A percentile compares a stretch with the other conserved stretches of the same genome.
Evolutionary conservation across 2,888 invertebrate species (phyloP).

Genomic region (Subacronicta megacephala): DNA sequence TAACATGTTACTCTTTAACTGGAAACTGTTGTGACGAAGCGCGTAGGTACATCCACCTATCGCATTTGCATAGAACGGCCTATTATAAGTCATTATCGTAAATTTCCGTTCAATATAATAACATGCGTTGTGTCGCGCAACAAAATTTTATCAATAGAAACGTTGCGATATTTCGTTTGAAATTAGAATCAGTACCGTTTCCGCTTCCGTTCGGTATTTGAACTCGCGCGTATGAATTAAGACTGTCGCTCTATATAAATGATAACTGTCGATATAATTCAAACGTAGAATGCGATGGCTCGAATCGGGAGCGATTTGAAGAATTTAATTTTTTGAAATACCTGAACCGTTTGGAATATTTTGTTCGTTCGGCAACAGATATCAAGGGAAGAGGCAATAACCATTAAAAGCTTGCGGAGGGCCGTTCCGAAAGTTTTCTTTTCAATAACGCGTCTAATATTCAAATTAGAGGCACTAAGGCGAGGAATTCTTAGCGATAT

Average conservation of each 20-base stretch:
- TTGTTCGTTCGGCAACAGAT: slow-evolving; percentile 63
- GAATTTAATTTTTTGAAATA: slow-evolving; percentile 53
- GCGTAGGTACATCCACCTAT: slow-evolving; percentile 54
- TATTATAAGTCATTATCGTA: slow-evolving; percentile 83
- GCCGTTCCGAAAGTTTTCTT: slow-evolving; percentile 86
- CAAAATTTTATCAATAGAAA: slow-evolving; percentile 87
- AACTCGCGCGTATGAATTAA: slow-evolving; percentile 81
- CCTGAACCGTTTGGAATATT: slow-evolving; percentile 64
- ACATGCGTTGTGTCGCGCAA: slow-evolving; percentile 73
- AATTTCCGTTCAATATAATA: slow-evolving; percentile 87
- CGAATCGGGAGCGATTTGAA: slow-evolving; percentile 34
- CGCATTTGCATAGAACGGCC: slow-evolving; percentile 70
- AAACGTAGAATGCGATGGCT: slow-evolving; percentile 41
- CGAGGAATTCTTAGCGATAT: slow-evolving; percentile 84
- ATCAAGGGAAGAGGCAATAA: slow-evolving; percentile 83
- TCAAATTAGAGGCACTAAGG: slow-evolving; percentile 87
- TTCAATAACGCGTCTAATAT: slow-evolving; percentile 90
- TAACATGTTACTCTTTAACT: slow-evolving; percentile 50
- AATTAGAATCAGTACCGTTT: slow-evolving; percentile 89
- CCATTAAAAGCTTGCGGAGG: slow-evolving; percentile 86
- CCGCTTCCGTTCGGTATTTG: slow-evolving; percentile 89
- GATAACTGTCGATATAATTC: slow-evolving; percentile 73
- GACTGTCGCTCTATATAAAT: slow-evolving; percentile 78
- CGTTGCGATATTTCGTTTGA: slow-evolving; percentile 87
- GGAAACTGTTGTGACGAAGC: slow-evolving; percentile 37